Conservation (phyloP, 2,797 vertebrate genomes). For the Danio kyathit region DNA sequence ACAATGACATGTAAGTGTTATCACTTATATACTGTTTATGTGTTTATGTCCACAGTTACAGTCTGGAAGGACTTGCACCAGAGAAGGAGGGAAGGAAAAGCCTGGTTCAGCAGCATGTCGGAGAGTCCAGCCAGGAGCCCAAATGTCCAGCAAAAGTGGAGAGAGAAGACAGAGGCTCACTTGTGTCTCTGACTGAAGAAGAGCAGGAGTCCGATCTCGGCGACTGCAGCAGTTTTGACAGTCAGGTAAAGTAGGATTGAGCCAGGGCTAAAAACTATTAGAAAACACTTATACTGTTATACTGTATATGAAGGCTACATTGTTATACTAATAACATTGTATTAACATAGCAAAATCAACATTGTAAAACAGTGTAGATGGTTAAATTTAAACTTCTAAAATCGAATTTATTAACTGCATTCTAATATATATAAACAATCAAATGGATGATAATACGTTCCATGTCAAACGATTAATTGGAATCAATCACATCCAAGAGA, state of each 20-base stretch:
- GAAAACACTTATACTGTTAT: no score
- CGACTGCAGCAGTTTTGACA: conserved; percentile 75
- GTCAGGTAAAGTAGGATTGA: conserved; percentile 76
- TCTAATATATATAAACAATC: no score
- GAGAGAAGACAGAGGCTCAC: conserved; percentile 81
- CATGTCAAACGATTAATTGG: no score
- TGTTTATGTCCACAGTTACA: conserved; percentile 81
- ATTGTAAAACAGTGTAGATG: no score
- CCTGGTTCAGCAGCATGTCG: conserved; percentile 67
- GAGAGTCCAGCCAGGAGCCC: conserved; percentile 69
- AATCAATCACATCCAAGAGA: no score
- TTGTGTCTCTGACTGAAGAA: conserved; percentile 88
- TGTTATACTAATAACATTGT: no score
- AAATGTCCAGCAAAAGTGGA: conserved; percentile 66
- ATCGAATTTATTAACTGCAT: no score
- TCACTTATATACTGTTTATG: neutral
- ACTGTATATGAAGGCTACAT: no score
- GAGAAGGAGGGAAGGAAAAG: conserved; percentile 68
- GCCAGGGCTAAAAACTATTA: neutral
- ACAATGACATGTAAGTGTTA: neutral
- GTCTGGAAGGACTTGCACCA: conserved; percentile 87
- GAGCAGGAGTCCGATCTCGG: conserved; percentile 81
- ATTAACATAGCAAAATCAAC: no score
- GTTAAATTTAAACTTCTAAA: no score
- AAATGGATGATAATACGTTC: no score